These are phyloP conservation scores for Acipenser oxyrinchus DNA, from an alignment of 2,797 vertebrate species.

Conservation along the genomic window DNA sequence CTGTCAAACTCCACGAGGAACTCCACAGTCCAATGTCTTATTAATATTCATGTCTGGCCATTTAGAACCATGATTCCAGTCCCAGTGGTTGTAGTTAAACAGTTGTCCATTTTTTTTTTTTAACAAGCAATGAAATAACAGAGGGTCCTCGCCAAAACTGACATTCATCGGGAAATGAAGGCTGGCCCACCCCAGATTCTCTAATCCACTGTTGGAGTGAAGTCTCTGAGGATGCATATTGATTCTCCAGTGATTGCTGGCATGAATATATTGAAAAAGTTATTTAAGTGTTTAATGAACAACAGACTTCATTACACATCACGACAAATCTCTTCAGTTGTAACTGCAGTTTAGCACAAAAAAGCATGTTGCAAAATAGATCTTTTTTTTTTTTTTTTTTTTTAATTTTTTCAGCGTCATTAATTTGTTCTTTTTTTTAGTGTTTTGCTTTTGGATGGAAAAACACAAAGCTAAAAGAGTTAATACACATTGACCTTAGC, in stretches of 20 bases:
- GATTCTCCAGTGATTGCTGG: conserved; percentile 49
- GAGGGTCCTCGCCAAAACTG: conserved; percentile 24
- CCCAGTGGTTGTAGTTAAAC: conserved; percentile 63
- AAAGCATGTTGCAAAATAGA: no score
- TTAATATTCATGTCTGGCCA: conserved; percentile 72
- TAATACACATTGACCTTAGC: conserved; percentile 28
- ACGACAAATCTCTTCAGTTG: no score
- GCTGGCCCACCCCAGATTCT: conserved; percentile 38
- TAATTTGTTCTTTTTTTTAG: no score
- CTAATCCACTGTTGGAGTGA: conserved; percentile 20
- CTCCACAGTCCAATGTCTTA: conserved; percentile 57
- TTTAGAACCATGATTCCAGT: conserved; percentile 45
- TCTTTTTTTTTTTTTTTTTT: no score
- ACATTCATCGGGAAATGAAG: conserved; percentile 33
- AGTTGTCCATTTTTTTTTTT: conserved; percentile 38
- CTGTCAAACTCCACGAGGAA: conserved; percentile 56
- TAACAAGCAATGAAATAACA: conserved; percentile 24
- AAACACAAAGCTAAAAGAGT: conserved; percentile 9
- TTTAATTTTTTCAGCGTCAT: no score
- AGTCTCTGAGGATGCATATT: conserved; percentile 40
- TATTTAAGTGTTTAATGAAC: conserved; percentile 26
- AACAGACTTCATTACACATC: no score
- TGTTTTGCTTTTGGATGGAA: no score
- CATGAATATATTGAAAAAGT: conserved; percentile 41
- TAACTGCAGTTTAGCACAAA: no score